phyloP scores from a whole-genome alignment of 2,888 invertebrate genomes.

The Aethes cnicana region DNA sequence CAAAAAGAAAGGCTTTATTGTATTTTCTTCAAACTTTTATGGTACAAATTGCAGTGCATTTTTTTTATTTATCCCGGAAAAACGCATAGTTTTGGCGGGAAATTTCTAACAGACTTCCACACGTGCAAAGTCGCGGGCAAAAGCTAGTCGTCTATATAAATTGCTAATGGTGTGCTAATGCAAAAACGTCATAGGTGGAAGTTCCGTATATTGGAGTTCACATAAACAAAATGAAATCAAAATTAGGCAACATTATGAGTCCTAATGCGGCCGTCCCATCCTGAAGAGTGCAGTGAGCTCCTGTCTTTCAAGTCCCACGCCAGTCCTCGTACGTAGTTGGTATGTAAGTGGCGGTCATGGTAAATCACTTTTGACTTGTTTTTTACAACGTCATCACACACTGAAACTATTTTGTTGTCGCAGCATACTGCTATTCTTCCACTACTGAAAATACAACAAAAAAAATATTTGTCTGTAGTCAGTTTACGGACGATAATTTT shows the following conservation, averaged over 20 bases:
- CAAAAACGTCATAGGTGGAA: constrained; percentile 7
- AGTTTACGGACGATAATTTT: no score
- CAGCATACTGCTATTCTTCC: constrained; percentile 67
- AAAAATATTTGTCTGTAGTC: no score
- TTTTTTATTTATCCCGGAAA: no score
- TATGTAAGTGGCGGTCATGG: constrained; percentile 61
- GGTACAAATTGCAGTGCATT: no score
- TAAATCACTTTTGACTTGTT: constrained; percentile 49
- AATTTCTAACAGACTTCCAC: no score
- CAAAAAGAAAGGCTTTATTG: no score
- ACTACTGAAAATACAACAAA: constrained; percentile 47
- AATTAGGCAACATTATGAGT: constrained; percentile 52
- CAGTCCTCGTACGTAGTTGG: constrained; percentile 77
- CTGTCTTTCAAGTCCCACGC: constrained; percentile 72
- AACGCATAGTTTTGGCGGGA: no score
- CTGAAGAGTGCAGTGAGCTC: constrained; percentile 73
- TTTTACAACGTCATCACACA: constrained; percentile 52
- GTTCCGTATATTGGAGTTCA: constrained; percentile 10
- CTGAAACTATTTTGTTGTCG: constrained; percentile 70
- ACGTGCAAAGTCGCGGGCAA: no score
- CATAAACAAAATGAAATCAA: not conserved
- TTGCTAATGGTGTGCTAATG: not conserved
- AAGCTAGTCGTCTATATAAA: no score
- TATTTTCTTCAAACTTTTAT: no score
- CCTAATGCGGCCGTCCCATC: constrained; percentile 80